Conservation (phyloP, 2,113 vertebrate genomes). For the Hemicordylus capensis region DNA sequence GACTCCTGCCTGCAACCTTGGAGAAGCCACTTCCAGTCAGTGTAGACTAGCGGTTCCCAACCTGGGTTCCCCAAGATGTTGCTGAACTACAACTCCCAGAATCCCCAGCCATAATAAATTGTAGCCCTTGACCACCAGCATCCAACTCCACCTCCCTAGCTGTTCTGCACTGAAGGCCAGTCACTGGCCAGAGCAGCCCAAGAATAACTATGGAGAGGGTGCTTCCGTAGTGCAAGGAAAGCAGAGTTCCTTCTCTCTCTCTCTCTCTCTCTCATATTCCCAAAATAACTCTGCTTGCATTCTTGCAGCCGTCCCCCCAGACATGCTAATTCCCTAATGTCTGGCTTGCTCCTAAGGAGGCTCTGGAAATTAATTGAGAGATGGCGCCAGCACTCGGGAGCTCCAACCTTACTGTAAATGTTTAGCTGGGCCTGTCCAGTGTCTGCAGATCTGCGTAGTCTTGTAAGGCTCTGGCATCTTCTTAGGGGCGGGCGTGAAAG, state of each 20-base stretch:
- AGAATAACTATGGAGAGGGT: background rate
- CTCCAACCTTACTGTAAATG: too few relatives aligned
- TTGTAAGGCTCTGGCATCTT: background rate
- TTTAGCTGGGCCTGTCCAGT: background rate
- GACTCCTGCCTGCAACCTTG: too few relatives aligned
- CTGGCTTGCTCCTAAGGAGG: background rate
- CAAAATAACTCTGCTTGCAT: background rate
- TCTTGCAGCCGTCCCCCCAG: background rate
- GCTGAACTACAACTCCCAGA: too few relatives aligned
- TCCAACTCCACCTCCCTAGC: too few relatives aligned
- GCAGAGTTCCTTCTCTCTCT: too few relatives aligned
- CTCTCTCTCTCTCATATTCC: background rate
- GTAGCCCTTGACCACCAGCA: too few relatives aligned
- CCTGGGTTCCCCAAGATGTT: too few relatives aligned
- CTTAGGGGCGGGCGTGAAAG: background rate
- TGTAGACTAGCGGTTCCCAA: too few relatives aligned
- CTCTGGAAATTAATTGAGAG: constrained; percentile 29
- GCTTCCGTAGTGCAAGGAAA: background rate
- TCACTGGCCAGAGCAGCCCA: too few relatives aligned
- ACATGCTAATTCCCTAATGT: constrained; percentile 10
- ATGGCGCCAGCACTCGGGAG: background rate
- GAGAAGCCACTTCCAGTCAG: too few relatives aligned
- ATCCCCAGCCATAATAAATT: too few relatives aligned
- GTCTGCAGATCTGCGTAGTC: background rate
- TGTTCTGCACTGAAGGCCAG: too few relatives aligned